Percentiles rank a stretch among this genome's conserved stretches.
These are phyloP conservation scores for Venturia canescens DNA, from an alignment of 1,140 invertebrate genomes.

Conservation along the genomic window DNA sequence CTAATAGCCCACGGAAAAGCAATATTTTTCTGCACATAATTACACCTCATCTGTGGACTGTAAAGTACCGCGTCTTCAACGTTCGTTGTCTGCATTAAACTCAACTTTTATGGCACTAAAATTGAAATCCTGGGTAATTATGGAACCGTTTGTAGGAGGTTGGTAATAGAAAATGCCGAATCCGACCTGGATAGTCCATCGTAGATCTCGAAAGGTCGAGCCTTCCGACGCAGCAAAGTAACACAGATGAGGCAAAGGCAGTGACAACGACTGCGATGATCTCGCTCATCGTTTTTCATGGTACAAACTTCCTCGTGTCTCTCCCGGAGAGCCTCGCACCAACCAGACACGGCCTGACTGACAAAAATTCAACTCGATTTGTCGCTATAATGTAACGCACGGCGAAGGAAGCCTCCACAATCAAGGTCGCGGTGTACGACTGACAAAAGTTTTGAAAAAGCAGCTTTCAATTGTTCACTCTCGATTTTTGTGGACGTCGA, in stretches of 20 bases:
- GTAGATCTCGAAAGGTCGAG: neutral
- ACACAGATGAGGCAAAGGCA: neutral
- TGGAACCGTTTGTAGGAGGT: neutral
- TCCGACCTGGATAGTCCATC: neutral
- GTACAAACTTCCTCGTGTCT: neutral
- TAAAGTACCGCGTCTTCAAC: too few species aligned
- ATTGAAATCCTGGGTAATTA: too few species aligned
- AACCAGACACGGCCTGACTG: neutral
- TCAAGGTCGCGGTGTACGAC: too few species aligned
- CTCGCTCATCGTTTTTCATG: neutral
- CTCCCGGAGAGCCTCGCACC: neutral
- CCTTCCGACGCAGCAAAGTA: neutral
- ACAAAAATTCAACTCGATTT: neutral
- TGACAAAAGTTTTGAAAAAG: too few species aligned
- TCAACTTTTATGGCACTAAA: too few species aligned
- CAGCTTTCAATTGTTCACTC: too few species aligned
- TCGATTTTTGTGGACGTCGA: too few species aligned
- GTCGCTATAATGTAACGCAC: too few species aligned
- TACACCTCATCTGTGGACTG: too few species aligned
- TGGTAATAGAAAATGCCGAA: neutral
- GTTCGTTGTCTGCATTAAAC: too few species aligned
- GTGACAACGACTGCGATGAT: neutral
- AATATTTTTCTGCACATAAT: too few species aligned
- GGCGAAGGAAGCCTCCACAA: too few species aligned
- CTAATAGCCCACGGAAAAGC: neutral